phyloP scores from a whole-genome alignment of 2,888 invertebrate species.

The Luffia ferchaultella region DNA sequence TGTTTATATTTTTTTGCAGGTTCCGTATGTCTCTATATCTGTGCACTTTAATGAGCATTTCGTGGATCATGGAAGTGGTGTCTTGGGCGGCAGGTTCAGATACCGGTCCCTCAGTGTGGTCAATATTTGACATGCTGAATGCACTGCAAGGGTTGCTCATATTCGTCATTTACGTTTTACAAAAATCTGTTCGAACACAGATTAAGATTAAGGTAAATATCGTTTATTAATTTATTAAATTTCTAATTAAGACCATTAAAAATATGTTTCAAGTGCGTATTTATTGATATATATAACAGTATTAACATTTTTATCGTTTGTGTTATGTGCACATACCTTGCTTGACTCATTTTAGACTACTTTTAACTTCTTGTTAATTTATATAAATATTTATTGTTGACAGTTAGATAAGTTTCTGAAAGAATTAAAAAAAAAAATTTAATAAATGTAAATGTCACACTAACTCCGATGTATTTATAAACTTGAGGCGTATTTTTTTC shows the following conservation, averaged over 20 bases:
- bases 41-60: constrained; percentile 72
- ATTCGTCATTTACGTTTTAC: constrained; percentile 69
- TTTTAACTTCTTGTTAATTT: no score
- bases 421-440: no score
- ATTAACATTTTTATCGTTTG: no score
- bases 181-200: constrained; percentile 45
- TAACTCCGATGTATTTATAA: no score
- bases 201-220: constrained; percentile 31
- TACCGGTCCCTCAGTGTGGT: constrained; percentile 58
- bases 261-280: not conserved
- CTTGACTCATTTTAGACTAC: no score
- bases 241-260: not conserved
- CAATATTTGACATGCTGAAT: constrained; percentile 73
- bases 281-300: no score
- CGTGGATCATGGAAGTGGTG: constrained; percentile 76
- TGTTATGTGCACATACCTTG: no score
- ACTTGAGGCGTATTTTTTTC: no score
- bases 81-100: constrained; percentile 69
- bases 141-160: constrained; percentile 75
- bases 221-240: not conserved
- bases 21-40: constrained; percentile 67
- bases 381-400: no score
- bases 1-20: no score
- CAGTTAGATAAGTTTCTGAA: no score
- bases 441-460: no score